Evolutionary conservation across 2,888 invertebrate species (phyloP).

Genomic region (Sinotaia quadrata): DNA sequence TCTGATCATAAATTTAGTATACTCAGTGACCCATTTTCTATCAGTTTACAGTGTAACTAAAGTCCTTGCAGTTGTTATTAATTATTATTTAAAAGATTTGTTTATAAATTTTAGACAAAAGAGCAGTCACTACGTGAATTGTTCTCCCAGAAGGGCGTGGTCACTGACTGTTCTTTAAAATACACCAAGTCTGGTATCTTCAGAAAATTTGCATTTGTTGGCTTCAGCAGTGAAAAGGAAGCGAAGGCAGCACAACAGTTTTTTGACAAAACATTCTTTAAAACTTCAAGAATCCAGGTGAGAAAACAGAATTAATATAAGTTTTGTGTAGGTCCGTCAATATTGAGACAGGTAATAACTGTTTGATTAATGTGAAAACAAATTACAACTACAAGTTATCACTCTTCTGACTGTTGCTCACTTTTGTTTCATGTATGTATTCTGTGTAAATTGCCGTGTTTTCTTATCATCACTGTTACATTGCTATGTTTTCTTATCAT

Average conservation of each 20-base stretch:
- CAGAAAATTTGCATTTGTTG: conserved; percentile 93
- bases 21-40: no score
- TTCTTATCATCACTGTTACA: no score
- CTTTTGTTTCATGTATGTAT: no score
- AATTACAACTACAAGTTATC: no score
- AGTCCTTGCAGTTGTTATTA: no score
- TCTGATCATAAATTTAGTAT: no score
- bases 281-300: conserved; percentile 35
- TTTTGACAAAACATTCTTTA: conserved; percentile 81
- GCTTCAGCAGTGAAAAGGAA: conserved; percentile 86
- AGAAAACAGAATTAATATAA: neutral
- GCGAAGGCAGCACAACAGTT: conserved; percentile 84
- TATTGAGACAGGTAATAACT: neutral
- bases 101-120: conserved; percentile 84
- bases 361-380: no score
- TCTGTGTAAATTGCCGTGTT: no score
- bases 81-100: no score
- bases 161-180: conserved; percentile 95
- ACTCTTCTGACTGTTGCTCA: no score
- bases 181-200: conserved; percentile 93
- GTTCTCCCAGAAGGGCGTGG: conserved; percentile 84
- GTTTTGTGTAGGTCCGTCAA: neutral
- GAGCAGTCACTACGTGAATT: conserved; percentile 83
- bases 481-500: no score
- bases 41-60: no score